Evolutionary conservation across 2,888 invertebrate species (phyloP).

Genomic region (Romanomermis culicivorax): DNA sequence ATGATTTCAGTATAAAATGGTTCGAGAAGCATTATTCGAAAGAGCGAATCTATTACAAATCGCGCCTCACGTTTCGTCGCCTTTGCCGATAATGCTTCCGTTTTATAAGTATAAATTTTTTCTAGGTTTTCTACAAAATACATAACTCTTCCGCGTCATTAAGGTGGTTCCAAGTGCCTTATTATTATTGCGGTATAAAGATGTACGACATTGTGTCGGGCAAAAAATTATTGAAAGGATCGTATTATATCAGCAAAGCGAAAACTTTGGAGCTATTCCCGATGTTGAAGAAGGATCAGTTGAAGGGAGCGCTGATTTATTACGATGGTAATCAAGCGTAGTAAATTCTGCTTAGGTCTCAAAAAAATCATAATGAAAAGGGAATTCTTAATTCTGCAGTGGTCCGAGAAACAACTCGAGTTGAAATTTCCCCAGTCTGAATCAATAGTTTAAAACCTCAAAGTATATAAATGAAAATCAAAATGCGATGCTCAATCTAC

Average conservation of each 20-base stretch:
- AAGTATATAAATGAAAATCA: no score
- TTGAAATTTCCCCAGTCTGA: no score
- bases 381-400: no score
- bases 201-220: constrained; percentile 95
- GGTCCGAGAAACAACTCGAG: no score
- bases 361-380: not conserved
- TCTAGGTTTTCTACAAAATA: not conserved
- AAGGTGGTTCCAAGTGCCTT: constrained; percentile 97
- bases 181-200: constrained; percentile 96
- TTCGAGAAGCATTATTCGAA: constrained; percentile 88
- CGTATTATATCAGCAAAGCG: constrained; percentile 75
- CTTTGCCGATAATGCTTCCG: constrained; percentile 90
- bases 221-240: constrained; percentile 72
- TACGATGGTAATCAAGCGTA: constrained; percentile 56
- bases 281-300: constrained; percentile 80
- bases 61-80: constrained; percentile 87
- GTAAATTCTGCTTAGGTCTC: not conserved
- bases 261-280: constrained; percentile 89
- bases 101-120: constrained; percentile 55
- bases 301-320: constrained; percentile 94
- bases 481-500: no score
- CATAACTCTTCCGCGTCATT: constrained; percentile 13
- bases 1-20: constrained; percentile 58
- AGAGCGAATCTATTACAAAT: constrained; percentile 76
- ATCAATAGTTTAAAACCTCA: no score